These are phyloP conservation scores for Romanogobio albipinnatus DNA, from an alignment of 2,113 vertebrate species.

Conservation along the genomic window DNA sequence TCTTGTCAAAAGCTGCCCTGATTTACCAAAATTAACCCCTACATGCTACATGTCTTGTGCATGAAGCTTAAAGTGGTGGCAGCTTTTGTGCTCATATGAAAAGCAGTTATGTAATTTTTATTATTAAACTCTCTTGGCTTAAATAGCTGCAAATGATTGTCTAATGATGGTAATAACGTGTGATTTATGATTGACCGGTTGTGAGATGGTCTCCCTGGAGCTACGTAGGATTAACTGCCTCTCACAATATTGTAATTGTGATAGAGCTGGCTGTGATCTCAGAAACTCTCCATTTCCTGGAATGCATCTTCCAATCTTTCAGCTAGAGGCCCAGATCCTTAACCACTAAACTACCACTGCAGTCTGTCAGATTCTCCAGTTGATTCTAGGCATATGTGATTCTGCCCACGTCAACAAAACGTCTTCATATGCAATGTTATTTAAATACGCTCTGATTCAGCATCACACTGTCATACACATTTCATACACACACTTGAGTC, in stretches of 20 bases:
- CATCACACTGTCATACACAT: not conserved
- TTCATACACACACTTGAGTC: not conserved
- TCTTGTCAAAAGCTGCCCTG: not conserved
- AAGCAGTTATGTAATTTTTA: not conserved
- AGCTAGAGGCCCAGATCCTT: not conserved
- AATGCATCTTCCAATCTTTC: slow-evolving; percentile 19
- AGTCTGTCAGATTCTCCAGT: not conserved
- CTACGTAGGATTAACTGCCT: slow-evolving; percentile 22
- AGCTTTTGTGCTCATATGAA: not conserved
- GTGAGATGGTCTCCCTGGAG: slow-evolving; percentile 16
- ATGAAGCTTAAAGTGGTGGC: not conserved
- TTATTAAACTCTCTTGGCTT: slow-evolving; percentile 26
- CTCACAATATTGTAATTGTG: slow-evolving; percentile 20
- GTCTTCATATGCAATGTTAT: not conserved
- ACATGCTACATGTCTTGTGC: not conserved
- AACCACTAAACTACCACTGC: slow-evolving; percentile 5
- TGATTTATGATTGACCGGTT: slow-evolving; percentile 15
- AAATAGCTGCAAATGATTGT: slow-evolving; percentile 21
- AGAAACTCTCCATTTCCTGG: slow-evolving; percentile 29
- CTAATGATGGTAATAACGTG: slow-evolving; percentile 10
- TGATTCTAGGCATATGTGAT: not conserved
- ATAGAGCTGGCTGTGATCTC: slow-evolving; percentile 38
- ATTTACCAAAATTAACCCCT: not conserved
- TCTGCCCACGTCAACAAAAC: not conserved
- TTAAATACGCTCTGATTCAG: not conserved